Percentiles rank a stretch among this genome's conserved stretches.
These are phyloP conservation scores for Troides oblongomaculatus DNA, from an alignment of 2,888 invertebrate species.

Conservation along the genomic window DNA sequence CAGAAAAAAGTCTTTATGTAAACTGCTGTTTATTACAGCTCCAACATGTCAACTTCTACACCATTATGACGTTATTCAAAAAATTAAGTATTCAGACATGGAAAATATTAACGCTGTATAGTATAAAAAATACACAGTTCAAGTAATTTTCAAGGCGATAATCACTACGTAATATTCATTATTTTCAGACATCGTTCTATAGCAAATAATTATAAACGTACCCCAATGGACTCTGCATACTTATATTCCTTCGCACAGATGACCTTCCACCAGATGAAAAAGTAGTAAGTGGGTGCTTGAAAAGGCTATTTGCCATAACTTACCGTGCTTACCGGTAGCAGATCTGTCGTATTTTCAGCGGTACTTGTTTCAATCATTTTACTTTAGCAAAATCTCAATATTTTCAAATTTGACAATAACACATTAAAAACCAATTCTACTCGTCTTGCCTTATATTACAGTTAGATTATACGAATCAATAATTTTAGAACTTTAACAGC, in stretches of 20 bases:
- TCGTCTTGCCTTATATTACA: conserved; percentile 18
- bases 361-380: conserved; percentile 67
- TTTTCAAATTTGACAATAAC: conserved; percentile 24
- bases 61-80: no score
- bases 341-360: conserved; percentile 54
- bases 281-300: not conserved
- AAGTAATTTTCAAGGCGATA: no score
- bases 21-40: no score
- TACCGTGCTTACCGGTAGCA: conserved; percentile 41
- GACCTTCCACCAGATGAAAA: not conserved
- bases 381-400: conserved; percentile 32
- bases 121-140: no score
- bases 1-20: no score
- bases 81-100: no score
- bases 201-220: no score
- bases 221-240: no score
- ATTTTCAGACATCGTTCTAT: no score
- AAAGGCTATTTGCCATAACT: conserved; percentile 37
- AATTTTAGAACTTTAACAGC: conserved; percentile 21
- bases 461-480: conserved; percentile 12
- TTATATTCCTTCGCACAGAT: not conserved
- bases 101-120: no score
- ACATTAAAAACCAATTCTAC: conserved; percentile 21
- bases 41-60: no score
- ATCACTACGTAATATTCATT: no score